phyloP scores from a whole-genome alignment of 2,888 invertebrate species.

The Kuschelorhynchus macadamiae region DNA sequence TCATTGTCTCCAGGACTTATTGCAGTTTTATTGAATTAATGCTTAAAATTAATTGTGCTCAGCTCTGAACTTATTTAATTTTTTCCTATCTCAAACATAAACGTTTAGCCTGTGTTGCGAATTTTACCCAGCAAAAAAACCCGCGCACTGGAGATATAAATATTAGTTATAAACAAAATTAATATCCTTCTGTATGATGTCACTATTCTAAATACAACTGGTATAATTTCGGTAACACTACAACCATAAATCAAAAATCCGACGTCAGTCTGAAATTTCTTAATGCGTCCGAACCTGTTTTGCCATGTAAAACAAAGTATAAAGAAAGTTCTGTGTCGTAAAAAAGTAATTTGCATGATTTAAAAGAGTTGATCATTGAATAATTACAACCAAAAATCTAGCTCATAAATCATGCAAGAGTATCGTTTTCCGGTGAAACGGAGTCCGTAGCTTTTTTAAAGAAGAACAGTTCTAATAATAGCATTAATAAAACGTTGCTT shows the following conservation, averaged over 20 bases:
- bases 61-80: too few species aligned
- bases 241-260: neutral
- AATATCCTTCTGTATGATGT: too few species aligned
- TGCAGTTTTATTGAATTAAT: too few species aligned
- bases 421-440: slow-evolving; percentile 38
- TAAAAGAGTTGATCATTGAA: slow-evolving; percentile 19
- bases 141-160: too few species aligned
- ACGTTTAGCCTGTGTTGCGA: too few species aligned
- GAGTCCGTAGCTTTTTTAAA: neutral
- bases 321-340: slow-evolving; percentile 7
- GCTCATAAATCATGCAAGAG: slow-evolving; percentile 31
- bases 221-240: too few species aligned
- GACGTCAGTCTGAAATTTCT: neutral
- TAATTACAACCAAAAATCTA: slow-evolving; percentile 19
- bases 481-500: slow-evolving; percentile 12
- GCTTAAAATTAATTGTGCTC: too few species aligned
- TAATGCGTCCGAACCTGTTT: neutral
- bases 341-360: slow-evolving; percentile 8
- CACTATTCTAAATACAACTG: too few species aligned
- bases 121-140: too few species aligned
- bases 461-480: slow-evolving; percentile 13
- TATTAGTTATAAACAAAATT: too few species aligned
- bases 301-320: neutral
- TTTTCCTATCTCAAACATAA: too few species aligned
- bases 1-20: too few species aligned